Conservation (phyloP, 2,888 invertebrate genomes). For the Temnothorax unifasciatus region DNA sequence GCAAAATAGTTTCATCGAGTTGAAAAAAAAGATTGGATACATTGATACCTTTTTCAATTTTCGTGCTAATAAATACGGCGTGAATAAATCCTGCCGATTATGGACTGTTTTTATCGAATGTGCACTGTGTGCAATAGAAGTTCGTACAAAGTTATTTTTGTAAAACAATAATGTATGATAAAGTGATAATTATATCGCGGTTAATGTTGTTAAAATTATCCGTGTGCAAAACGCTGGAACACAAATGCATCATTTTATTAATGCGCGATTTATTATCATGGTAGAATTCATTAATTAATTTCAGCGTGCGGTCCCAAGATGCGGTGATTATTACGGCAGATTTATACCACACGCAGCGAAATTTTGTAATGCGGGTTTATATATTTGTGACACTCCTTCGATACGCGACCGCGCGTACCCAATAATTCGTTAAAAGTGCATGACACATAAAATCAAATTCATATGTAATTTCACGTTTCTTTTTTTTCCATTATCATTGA, state of each 20-base stretch:
- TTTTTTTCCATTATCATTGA: not conserved
- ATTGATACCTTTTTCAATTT: constrained; percentile 4
- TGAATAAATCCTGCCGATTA: constrained; percentile 14
- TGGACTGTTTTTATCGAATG: constrained; percentile 28
- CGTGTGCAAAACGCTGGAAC: constrained; percentile 22
- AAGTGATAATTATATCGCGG: constrained; percentile 49
- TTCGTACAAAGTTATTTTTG: constrained; percentile 21
- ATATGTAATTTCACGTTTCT: constrained; percentile 23
- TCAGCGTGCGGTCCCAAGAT: constrained; percentile 40
- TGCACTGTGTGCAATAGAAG: constrained; percentile 18
- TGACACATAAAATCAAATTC: constrained; percentile 28
- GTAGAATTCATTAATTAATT: constrained; percentile 54
- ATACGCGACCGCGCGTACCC: constrained; percentile 1
- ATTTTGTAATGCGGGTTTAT: constrained; percentile 29
- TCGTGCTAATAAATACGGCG: not conserved
- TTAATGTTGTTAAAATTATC: constrained; percentile 51
- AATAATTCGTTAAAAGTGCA: constrained; percentile 43
- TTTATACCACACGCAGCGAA: constrained; percentile 25
- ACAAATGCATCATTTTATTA: constrained; percentile 47
- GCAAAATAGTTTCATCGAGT: not conserved
- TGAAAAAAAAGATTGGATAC: constrained; percentile 11
- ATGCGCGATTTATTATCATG: constrained; percentile 49
- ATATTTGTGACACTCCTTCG: constrained; percentile 20
- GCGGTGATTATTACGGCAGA: constrained; percentile 35
- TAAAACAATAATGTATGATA: constrained; percentile 25